phyloP scores from a whole-genome alignment of 2,888 invertebrate genomes.

The Molanna angustata region DNA sequence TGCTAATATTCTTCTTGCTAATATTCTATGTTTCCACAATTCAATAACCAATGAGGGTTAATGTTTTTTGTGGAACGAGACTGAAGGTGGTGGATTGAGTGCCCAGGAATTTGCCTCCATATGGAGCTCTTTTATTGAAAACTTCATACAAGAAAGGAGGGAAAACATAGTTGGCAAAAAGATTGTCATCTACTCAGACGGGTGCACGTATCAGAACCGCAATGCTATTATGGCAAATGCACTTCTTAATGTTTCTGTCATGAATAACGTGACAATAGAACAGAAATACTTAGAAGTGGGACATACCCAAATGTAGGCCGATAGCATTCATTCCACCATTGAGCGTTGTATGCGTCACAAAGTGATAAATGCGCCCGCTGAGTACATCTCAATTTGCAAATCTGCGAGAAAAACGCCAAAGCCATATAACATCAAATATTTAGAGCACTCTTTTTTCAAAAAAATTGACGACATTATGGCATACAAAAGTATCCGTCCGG shows the following conservation, averaged over 20 bases:
- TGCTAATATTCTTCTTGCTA: no score
- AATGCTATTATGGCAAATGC: not conserved
- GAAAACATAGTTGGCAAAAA: no score
- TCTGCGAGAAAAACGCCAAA: conserved; percentile 20
- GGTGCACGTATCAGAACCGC: conserved; percentile 1
- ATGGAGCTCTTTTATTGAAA: no score
- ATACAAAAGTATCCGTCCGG: conserved; percentile 26
- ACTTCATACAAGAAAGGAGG: no score
- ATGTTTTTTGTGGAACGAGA: no score
- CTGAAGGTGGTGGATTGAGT: no score
- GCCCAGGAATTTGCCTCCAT: no score
- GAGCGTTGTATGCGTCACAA: not conserved
- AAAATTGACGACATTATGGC: conserved; percentile 13
- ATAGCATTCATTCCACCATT: conserved; percentile 11
- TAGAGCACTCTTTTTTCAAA: conserved; percentile 24
- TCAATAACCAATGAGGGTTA: no score
- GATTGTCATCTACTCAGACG: not conserved
- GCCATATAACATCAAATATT: conserved; percentile 31
- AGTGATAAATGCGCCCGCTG: conserved; percentile 15
- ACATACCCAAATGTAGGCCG: conserved; percentile 20
- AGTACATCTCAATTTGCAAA: conserved; percentile 28
- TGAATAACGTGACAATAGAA: conserved; percentile 9
- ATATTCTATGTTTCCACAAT: no score
- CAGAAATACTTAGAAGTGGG: conserved; percentile 23
- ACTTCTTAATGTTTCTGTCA: not conserved